Base-by-base conservation (phyloP, 2,113 vertebrate genomes). In the Bufo gargarizans region DNA sequence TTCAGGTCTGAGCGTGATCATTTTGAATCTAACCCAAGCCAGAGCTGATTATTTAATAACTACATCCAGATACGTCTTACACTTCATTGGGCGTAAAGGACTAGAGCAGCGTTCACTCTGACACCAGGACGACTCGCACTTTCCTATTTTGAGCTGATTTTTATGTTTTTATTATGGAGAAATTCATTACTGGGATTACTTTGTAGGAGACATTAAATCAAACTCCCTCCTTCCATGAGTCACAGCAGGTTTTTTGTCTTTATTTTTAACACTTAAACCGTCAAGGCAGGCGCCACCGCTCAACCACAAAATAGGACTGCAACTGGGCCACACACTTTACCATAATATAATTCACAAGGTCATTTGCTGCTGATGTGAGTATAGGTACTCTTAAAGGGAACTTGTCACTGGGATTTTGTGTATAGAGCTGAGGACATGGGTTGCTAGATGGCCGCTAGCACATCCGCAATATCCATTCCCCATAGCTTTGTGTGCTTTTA, bases 21-120 rank as follows among this genome's bases (percentile, higher is more conserved):
- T 14, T 8, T 59, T 19, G 74, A 49, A 61, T 61, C 13, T 77
- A 6, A 76, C 14, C 33, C 6, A 9, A 11, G 56, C 13, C 1
- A 63, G 45, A 43, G 33, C 59, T 45, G 58, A 65, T 78, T 33
- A 33, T 33, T 33, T 33, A 14, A 16, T 13, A 22, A 69, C 61
- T 86, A 86, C 74, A 86, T 59, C 85, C 74, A 86, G 72, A 19
- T 56, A 50, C 12, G 67, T 50, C 58, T 2, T n/a, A 16, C 58
- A 59, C 20, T 55, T 79, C 12, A 17, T 81, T 61, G 16, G 3
- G 45, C 33, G 10, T 69, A 20, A 22, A n/a, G 50, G 47, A 63
- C 13, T 4, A 33, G 33, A 9, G 22, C 17, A 80, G 22, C 33
- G 13, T 33, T 59, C 33, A 9, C 12, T 3, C 16, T 79, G 53